Evolutionary conservation across 2,113 vertebrate genomes (phyloP), one percentile per base, ranked within the genome.

Genomic region (Petromus typicus): DNA sequence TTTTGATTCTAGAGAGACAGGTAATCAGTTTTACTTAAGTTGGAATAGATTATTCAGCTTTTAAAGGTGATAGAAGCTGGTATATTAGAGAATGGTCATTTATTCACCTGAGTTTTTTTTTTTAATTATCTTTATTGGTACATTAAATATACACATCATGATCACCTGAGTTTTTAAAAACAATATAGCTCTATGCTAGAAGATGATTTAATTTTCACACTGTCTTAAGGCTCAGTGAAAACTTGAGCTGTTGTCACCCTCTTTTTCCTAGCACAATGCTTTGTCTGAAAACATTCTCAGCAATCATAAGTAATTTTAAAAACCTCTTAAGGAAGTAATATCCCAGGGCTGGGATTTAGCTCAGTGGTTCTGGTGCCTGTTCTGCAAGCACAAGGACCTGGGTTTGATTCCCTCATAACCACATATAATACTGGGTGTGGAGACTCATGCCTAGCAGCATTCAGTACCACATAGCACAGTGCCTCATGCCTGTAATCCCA

Each of bases 71-170:
- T 54, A 13, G 56, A 30, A 84, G n/a, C 61, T 10, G 37, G 7
- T 56, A 30, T 43, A 23, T 51, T 89, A 67, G 93, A 56, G 73
- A 93, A 57, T 87, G 11, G 9, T 25, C 32, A 14, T 76, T 82
- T 84, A 30, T 96, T 96, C 27, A 90, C 16, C 2, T 71, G 51
- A 37, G n/a, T 83, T 96, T 93, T 34, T 90, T n/a, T n/a, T n/a
- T n/a, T n/a, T n/a, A n/a, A n/a, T n/a, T n/a, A n/a, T n/a, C n/a
- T n/a, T n/a, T n/a, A n/a, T n/a, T n/a, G n/a, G n/a, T n/a, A n/a
- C n/a, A n/a, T n/a, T n/a, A n/a, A n/a, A n/a, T n/a, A n/a, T n/a
- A n/a, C n/a, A n/a, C n/a, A n/a, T n/a, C n/a, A n/a, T n/a, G n/a
- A n/a, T 96, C 27, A 90, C 16, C 2, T 71, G 51, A 37, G n/a